A percentile compares a stretch with the other conserved stretches of the same genome.
Evolutionary conservation across 1,140 invertebrate species (phyloP).

Genomic region (Gonatopus flavifemur): DNA sequence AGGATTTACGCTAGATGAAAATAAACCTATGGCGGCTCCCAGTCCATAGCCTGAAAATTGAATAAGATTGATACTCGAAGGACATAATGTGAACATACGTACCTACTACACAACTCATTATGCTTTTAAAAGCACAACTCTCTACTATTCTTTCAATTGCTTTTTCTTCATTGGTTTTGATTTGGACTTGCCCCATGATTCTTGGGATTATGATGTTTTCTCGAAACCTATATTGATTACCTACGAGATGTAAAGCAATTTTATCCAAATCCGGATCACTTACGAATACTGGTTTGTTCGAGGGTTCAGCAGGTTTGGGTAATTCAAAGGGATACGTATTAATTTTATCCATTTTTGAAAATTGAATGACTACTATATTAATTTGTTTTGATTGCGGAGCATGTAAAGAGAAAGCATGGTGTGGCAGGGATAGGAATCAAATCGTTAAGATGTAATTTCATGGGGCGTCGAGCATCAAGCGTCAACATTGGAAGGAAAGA

Average conservation of each 20-base stretch:
- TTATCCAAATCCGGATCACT: slow-evolving; percentile 42
- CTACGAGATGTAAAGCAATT: slow-evolving; percentile 44
- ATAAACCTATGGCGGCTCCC: slow-evolving; percentile 90
- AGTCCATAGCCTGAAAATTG: slow-evolving; percentile 81
- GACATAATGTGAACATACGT: slow-evolving; percentile 29
- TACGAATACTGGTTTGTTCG: slow-evolving; percentile 29
- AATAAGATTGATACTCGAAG: neutral
- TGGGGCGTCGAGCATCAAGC: no score
- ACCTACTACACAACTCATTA: slow-evolving; percentile 89
- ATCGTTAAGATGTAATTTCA: no score
- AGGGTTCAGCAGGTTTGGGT: no score
- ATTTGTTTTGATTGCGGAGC: no score
- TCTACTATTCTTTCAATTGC: slow-evolving; percentile 84
- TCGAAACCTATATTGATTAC: slow-evolving; percentile 61
- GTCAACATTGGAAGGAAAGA: no score
- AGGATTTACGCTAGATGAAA: slow-evolving; percentile 94
- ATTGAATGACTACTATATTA: no score
- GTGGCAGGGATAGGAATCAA: no score
- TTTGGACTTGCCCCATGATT: slow-evolving; percentile 70
- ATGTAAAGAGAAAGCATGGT: no score
- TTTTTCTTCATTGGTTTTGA: slow-evolving; percentile 87
- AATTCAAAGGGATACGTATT: no score
- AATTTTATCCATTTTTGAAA: no score
- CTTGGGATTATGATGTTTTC: slow-evolving; percentile 83
- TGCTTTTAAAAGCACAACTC: slow-evolving; percentile 89